Evolutionary conservation across 2,797 vertebrate species (phyloP), one percentile per base, ranked within the genome.

Genomic region (Silurus lanzhouensis): DNA sequence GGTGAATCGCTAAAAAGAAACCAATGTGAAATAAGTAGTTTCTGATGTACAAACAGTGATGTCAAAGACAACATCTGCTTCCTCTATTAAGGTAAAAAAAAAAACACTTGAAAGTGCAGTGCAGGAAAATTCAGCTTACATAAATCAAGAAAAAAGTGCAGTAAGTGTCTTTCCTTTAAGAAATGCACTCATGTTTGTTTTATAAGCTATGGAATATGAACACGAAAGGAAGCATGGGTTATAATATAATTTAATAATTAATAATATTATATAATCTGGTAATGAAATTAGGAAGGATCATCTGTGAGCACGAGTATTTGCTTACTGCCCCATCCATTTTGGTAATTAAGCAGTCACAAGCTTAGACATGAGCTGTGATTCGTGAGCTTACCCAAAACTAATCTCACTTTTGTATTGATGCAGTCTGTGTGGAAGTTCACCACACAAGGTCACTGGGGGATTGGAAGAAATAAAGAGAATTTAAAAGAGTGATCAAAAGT

Each of bases 201-300:
- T 67, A 88, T 87, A 85, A 88, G 82, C 79, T 75, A 85, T 5
- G 75, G 76, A 85, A 13, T 64, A 82, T 46, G 77, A 75, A 76
- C 67, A 85, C 83, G 81, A 79, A 85, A 46, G 81, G 88, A 84
- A 82, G 79, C 74, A 84, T 67, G 89, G 83, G 63, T 82, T 84
- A 89, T 38, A 38, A 38, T 38, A 4, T 38, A 38, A 38, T 38
- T 38, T 38, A 38, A 38, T 38, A 38, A 38, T 38, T 38, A 38
- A 38, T 38, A 38, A 38, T 38, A 38, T 38, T 38, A 38, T 38
- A 38, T 38, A 38, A 38, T 88, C 91, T 93, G 92, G 89, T 93
- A 93, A 93, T 93, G 90, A 93, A 93, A 94, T 93, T 90, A 93
- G 90, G 91, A 92, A 90, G 86, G 88, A 83, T 90, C 71, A 84